phyloP scores from a whole-genome alignment of 2,797 vertebrate species.

The Sciurus carolinensis region DNA sequence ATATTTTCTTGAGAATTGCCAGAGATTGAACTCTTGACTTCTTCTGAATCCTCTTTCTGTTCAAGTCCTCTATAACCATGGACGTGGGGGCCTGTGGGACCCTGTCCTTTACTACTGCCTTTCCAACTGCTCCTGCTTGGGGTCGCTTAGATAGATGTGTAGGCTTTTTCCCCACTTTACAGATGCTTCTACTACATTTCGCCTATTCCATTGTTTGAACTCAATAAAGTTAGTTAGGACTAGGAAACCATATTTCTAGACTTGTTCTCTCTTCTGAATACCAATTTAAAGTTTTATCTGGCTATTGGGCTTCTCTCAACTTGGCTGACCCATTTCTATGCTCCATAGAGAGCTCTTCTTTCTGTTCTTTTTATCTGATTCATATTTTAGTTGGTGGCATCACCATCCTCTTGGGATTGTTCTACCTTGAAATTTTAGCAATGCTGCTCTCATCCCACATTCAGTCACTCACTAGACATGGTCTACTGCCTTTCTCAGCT shows the following conservation, averaged over 20 bases:
- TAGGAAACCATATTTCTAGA: neutral
- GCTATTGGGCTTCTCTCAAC: neutral
- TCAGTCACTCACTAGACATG: neutral
- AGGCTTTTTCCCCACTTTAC: neutral
- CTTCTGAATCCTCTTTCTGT: neutral
- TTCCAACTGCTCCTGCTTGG: neutral
- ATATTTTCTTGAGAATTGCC: neutral
- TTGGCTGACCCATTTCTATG: neutral
- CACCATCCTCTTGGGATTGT: neutral
- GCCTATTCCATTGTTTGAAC: neutral
- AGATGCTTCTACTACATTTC: neutral
- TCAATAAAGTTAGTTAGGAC: neutral
- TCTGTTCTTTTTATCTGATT: constrained; percentile 20
- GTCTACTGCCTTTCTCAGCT: neutral
- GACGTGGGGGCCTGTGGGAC: neutral
- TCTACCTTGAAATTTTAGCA: neutral
- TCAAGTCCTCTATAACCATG: neutral
- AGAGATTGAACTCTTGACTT: neutral
- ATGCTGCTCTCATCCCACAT: neutral
- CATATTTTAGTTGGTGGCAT: neutral
- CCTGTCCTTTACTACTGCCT: neutral
- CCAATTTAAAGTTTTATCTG: neutral
- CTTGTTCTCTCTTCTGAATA: neutral
- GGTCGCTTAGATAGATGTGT: neutral
- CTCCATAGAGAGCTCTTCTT: neutral